Evolutionary conservation across 2,888 invertebrate species (phyloP).

Genomic region (Agrochola litura): DNA sequence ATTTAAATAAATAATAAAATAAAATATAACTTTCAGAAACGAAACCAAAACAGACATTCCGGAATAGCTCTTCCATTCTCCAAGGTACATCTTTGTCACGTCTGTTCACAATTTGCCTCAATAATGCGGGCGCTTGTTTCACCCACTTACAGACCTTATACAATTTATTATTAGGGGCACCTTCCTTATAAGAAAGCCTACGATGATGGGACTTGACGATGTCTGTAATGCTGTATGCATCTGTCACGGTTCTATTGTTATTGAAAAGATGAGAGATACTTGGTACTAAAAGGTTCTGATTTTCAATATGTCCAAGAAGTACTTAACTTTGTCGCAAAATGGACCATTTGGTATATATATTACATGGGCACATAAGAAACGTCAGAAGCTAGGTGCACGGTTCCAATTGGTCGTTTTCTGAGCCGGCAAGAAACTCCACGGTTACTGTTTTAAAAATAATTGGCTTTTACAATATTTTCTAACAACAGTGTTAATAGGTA

Average conservation of each 20-base stretch:
- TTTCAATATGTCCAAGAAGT: background rate
- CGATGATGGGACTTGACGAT: constrained; percentile 63
- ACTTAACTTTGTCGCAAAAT: background rate
- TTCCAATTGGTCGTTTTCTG: no score
- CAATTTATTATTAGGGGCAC: constrained; percentile 76
- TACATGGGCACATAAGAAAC: no score
- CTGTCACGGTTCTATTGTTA: constrained; percentile 51
- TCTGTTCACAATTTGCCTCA: constrained; percentile 83
- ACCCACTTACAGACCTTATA: constrained; percentile 79
- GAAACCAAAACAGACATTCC: background rate
- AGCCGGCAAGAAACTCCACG: no score
- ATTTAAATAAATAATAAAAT: no score
- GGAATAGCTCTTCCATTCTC: constrained; percentile 15
- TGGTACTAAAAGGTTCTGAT: constrained; percentile 1
- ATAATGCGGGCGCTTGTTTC: constrained; percentile 81
- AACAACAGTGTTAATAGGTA: no score
- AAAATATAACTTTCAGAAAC: no score
- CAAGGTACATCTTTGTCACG: background rate
- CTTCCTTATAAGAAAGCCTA: constrained; percentile 59
- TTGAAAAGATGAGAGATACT: constrained; percentile 1
- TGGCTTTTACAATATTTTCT: no score
- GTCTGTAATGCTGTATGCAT: constrained; percentile 45
- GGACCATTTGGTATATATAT: background rate
- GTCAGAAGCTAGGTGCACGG: no score
- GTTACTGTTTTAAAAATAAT: no score